Conservation (phyloP, 2,888 invertebrate species). For the Linhomoeus sp. region DNA sequence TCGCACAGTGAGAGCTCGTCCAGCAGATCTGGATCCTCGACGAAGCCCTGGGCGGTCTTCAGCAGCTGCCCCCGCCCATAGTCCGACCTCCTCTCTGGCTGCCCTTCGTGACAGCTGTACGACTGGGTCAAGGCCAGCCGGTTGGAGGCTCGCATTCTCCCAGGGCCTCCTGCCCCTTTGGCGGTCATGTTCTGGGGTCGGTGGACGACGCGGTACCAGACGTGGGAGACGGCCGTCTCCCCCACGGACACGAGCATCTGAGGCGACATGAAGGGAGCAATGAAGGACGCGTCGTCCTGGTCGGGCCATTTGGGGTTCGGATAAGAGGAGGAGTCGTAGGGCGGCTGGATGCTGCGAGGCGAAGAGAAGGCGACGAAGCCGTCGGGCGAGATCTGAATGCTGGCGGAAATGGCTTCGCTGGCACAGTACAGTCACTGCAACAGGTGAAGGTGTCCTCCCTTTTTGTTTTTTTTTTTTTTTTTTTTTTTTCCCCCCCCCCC, state of each 20-base stretch:
- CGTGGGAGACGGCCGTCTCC: conserved; percentile 14
- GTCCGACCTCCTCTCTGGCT: neutral
- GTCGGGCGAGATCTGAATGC: conserved; percentile 14
- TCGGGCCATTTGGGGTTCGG: conserved; percentile 17
- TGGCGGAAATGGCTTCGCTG: no score
- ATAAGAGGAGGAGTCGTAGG: conserved; percentile 15
- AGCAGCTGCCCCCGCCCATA: conserved; percentile 11
- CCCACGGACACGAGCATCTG: conserved; percentile 18
- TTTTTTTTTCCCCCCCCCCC: no score
- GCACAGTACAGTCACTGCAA: no score
- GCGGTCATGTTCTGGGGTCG: no score
- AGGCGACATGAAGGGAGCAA: conserved; percentile 15
- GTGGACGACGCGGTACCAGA: conserved; percentile 14
- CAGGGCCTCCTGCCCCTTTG: no score
- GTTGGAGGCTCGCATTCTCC: no score
- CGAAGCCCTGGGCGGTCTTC: conserved; percentile 12
- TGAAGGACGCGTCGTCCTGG: conserved; percentile 11
- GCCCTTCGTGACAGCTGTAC: no score
- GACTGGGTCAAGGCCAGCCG: no score
- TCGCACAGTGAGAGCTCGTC: conserved; percentile 11
- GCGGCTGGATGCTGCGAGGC: conserved; percentile 16
- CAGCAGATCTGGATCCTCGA: conserved; percentile 14
- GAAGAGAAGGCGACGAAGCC: conserved; percentile 16
- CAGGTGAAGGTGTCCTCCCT: no score
- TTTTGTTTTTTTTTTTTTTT: no score